Base-by-base conservation (phyloP, 2,113 vertebrate genomes). In the Albula glossodonta region DNA sequence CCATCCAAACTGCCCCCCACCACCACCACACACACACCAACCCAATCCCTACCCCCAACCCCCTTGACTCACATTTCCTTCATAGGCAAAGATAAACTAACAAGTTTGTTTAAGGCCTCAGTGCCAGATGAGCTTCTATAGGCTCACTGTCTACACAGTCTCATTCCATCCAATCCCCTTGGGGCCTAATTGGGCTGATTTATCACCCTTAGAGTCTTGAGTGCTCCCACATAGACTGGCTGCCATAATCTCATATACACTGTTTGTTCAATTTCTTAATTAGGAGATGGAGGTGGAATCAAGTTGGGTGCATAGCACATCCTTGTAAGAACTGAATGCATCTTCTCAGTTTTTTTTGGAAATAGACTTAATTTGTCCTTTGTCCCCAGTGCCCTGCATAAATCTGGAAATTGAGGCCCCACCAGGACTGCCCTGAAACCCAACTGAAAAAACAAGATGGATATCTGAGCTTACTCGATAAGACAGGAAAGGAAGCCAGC, bases 371-470 rank as follows among this genome's bases (percentile, higher is more conserved):
- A n/a, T 31, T 31, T 74, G 9, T 9, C 70, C 70, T 9, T 22
- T 74, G 70, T 31, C n/a, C 25, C n/a, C 2, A n/a, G 17, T 31
- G n/a, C 31, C 70, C n/a, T 10, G 5, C 6, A 22, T 10, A 31
- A 19, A 74, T 4, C 70, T 7, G 70, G 70, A 74, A 25, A 31
- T 25, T 3, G 79, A 80, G 66, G 51, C 83, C 66, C 63, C 12
- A 51, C 31, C 66, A 84, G 83, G 66, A 84, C 66, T 84, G 83
- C 22, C 50, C 25, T 7, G 4, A 49, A 66, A 77, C 50, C 52
- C 7, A 80, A 80, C 81, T 84, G 48, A 88, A 86, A 83, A 51
- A n/a, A 84, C 83, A 86, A 86, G 52, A 86, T 60, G 31, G 60
- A 53, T 84, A 84, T 84, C 66, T 53, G 83, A 52, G 66, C 70